Evolutionary conservation across 2,888 invertebrate species (phyloP).

Genomic region (Corbicula japonica): DNA sequence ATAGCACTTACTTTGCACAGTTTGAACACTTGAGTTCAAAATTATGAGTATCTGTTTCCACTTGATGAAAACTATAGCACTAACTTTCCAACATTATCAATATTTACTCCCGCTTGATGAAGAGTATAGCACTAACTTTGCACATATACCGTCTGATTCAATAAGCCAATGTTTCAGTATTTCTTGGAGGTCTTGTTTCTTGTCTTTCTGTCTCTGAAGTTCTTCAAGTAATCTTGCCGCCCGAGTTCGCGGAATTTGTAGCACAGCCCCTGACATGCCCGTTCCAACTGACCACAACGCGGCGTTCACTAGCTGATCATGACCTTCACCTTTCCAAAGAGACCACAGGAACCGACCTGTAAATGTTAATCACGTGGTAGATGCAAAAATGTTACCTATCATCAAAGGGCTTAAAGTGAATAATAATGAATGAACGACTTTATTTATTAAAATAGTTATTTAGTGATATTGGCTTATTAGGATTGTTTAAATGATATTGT

Average conservation of each 20-base stretch:
- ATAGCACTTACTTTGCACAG: no score
- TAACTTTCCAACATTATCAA: no score
- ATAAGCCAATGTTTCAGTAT: constrained; percentile 66
- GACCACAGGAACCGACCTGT: constrained; percentile 73
- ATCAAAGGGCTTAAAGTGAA: no score
- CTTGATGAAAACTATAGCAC: no score
- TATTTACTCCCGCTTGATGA: constrained; percentile 48
- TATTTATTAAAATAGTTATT: no score
- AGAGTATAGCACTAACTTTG: constrained; percentile 65
- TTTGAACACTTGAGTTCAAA: no score
- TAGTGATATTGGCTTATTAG: no score
- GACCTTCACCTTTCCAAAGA: constrained; percentile 62
- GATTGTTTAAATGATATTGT: no score
- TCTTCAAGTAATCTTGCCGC: constrained; percentile 60
- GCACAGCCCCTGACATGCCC: constrained; percentile 65
- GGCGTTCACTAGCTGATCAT: constrained; percentile 62
- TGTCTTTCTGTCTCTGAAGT: constrained; percentile 55
- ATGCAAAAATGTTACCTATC: no score
- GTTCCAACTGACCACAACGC: constrained; percentile 71
- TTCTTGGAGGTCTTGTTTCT: constrained; percentile 62
- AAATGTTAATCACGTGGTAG: constrained; percentile 1
- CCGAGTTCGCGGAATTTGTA: constrained; percentile 69
- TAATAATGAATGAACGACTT: no score
- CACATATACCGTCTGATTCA: constrained; percentile 66
- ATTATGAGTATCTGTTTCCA: no score